Conservation (phyloP, 2,888 invertebrate species). For the Thymelicus sylvestris region DNA sequence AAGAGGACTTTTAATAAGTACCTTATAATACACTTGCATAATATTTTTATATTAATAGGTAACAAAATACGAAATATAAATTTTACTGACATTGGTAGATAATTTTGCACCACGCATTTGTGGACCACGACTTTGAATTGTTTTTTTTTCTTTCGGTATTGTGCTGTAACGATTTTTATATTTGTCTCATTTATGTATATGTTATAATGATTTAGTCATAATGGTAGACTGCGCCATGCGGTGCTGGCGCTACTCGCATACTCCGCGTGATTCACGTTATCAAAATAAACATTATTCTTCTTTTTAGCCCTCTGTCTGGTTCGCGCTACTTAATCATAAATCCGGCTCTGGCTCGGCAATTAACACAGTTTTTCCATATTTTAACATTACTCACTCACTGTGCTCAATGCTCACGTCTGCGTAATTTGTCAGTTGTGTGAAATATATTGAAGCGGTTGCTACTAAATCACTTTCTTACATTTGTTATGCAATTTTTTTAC, state of each 20-base stretch:
- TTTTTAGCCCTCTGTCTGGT: constrained; percentile 58
- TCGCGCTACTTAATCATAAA: constrained; percentile 49
- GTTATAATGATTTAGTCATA: constrained; percentile 32
- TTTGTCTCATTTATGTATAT: neutral
- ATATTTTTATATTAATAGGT: no score
- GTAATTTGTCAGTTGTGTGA: constrained; percentile 14
- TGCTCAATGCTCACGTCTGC: neutral
- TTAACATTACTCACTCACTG: constrained; percentile 37
- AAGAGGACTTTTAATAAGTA: no score
- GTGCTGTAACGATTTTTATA: no score
- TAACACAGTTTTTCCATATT: constrained; percentile 43
- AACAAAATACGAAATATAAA: no score
- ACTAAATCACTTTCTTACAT: constrained; percentile 11
- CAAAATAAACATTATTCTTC: constrained; percentile 64
- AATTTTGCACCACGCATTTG: no score
- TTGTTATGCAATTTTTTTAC: neutral
- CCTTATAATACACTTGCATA: no score
- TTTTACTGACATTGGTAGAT: no score
- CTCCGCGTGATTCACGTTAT: constrained; percentile 65
- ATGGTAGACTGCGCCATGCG: constrained; percentile 42
- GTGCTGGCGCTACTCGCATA: constrained; percentile 41
- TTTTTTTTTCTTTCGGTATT: no score
- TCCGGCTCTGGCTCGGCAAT: constrained; percentile 47
- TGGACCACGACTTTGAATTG: no score
- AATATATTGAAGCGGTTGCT: neutral